Percentiles rank a stretch among this genome's conserved stretches.
These are phyloP conservation scores for Nesospiza acunhae DNA, from an alignment of 2,113 vertebrate species.

Conservation along the genomic window DNA sequence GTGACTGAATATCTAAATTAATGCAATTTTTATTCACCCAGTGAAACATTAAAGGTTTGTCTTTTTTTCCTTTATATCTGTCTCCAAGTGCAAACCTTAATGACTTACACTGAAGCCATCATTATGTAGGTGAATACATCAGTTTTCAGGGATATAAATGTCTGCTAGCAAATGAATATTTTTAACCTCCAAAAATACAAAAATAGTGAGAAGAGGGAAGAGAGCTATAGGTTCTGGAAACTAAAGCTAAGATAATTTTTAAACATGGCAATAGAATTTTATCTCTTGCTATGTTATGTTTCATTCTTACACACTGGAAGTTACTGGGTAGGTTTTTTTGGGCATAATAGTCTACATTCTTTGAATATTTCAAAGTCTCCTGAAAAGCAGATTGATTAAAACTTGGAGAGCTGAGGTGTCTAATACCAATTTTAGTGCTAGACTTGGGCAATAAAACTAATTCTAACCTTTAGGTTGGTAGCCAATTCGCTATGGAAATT, in stretches of 20 bases:
- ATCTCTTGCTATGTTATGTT: not conserved
- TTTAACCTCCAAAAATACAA: not conserved
- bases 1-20: slow-evolving; percentile 36
- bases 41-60: not conserved
- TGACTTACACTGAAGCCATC: not conserved
- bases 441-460: not conserved
- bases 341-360: not conserved
- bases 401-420: slow-evolving; percentile 2
- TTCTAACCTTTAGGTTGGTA: not conserved
- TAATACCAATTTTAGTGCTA: not conserved
- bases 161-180: not conserved
- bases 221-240: not conserved
- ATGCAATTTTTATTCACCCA: slow-evolving; percentile 31
- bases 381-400: slow-evolving; percentile 30
- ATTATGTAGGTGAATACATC: not conserved
- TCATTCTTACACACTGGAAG: not conserved
- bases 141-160: not conserved
- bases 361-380: not conserved
- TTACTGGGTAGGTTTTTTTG: not conserved
- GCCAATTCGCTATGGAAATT: not conserved
- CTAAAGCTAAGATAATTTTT: not conserved
- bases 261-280: not conserved
- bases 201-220: not conserved
- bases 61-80: not conserved
- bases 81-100: not conserved